Evolutionary conservation across 2,888 invertebrate species (phyloP).

Genomic region (Philereme vetulata): DNA sequence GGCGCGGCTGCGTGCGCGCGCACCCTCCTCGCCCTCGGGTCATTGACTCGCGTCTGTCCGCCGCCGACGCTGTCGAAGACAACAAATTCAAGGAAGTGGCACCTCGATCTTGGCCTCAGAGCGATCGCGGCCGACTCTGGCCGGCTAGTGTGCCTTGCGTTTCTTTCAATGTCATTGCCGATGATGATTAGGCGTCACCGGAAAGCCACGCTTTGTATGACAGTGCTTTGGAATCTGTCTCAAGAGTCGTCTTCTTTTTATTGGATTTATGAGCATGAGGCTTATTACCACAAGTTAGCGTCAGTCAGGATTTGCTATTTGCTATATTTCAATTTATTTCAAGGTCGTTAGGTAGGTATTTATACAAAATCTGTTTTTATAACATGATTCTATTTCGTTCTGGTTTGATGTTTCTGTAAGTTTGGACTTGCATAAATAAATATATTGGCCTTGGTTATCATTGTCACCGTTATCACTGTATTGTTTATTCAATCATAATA

Average conservation of each 20-base stretch:
- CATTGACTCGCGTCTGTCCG: slow-evolving; percentile 73
- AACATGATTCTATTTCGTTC: too few species aligned
- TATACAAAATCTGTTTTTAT: too few species aligned
- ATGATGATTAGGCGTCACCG: slow-evolving; percentile 44
- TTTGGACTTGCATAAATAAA: slow-evolving; percentile 21
- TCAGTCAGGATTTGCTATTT: too few species aligned
- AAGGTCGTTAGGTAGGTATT: too few species aligned
- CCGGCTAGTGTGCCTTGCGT: slow-evolving; percentile 31
- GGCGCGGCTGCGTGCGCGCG: slow-evolving; percentile 82
- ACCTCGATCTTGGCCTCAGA: slow-evolving; percentile 65
- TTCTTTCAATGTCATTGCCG: slow-evolving; percentile 77
- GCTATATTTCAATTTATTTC: too few species aligned
- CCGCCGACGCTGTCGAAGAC: slow-evolving; percentile 65
- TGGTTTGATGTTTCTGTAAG: not conserved
- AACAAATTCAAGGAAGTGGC: slow-evolving; percentile 66
- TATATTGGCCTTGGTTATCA: slow-evolving; percentile 42
- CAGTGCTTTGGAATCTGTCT: not conserved
- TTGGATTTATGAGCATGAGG: too few species aligned
- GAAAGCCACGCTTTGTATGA: slow-evolving; percentile 4
- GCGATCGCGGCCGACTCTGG: slow-evolving; percentile 23
- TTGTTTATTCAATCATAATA: slow-evolving; percentile 33
- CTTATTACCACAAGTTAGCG: too few species aligned
- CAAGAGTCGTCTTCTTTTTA: not conserved
- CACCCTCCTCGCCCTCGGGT: slow-evolving; percentile 77
- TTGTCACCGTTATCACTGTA: slow-evolving; percentile 41